Conservation (phyloP, 2,888 invertebrate species). For the Megastigmus dorsalis region DNA sequence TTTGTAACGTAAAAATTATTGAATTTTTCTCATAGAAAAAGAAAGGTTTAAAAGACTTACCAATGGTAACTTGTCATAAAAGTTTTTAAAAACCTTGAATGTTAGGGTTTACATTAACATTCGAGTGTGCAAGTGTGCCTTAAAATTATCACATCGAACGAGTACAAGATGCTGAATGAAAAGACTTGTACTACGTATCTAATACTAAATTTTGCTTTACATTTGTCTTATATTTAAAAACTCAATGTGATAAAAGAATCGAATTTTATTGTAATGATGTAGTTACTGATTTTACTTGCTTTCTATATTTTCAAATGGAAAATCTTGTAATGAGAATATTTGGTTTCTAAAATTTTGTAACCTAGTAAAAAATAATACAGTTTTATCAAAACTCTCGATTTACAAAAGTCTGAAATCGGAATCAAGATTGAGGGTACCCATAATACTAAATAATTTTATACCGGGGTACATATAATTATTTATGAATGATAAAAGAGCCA, state of each 20-base stretch:
- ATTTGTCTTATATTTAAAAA: no score
- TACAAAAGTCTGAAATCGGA: no score
- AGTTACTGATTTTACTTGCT: constrained; percentile 1
- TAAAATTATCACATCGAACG: constrained; percentile 41
- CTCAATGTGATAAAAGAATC: neutral
- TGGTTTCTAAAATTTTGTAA: constrained; percentile 10
- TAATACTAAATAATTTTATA: no score
- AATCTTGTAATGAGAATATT: constrained; percentile 16
- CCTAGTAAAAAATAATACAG: no score
- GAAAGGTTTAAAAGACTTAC: constrained; percentile 29
- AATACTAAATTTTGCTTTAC: no score
- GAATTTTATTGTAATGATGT: constrained; percentile 22
- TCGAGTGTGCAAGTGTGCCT: constrained; percentile 47
- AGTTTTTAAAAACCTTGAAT: neutral
- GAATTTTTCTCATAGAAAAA: constrained; percentile 22
- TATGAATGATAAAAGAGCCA: no score
- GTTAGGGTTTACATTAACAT: constrained; percentile 45
- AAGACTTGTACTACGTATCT: constrained; percentile 22
- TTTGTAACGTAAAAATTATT: constrained; percentile 53
- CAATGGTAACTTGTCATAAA: neutral
- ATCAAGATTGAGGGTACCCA: no score
- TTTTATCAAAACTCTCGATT: no score
- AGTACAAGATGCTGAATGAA: constrained; percentile 26
- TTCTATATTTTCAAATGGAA: neutral
- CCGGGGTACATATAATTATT: no score